phyloP scores from a whole-genome alignment of 2,797 vertebrate genomes.

The Mallotus villosus region DNA sequence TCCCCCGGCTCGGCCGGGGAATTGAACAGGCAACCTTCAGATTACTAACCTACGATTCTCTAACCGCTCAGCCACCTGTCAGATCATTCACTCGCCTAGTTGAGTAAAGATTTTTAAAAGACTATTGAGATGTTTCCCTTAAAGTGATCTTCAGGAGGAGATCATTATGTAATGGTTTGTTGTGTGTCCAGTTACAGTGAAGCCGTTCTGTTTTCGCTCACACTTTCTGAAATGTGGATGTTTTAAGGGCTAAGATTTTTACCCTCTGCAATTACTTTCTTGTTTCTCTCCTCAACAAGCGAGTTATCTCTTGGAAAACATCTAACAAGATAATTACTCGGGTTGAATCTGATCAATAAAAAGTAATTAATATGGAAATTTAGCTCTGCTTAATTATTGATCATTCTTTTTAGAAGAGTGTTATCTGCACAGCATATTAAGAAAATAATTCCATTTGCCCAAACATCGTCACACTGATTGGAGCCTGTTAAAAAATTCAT shows the following conservation, averaged over 20 bases:
- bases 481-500: constrained; percentile 22
- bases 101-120: too few relatives aligned
- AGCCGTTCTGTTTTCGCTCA: too few relatives aligned
- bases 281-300: constrained; percentile 23
- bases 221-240: too few relatives aligned
- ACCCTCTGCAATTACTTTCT: constrained; percentile 21
- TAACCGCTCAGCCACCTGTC: too few relatives aligned
- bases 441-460: constrained; percentile 18
- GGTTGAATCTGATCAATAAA: constrained; percentile 46
- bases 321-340: constrained; percentile 38
- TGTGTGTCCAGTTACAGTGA: neutral
- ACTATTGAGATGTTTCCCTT: neutral
- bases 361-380: constrained; percentile 49
- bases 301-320: constrained; percentile 27
- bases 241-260: constrained; percentile 9
- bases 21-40: too few relatives aligned
- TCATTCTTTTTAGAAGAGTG: constrained; percentile 17
- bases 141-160: too few relatives aligned
- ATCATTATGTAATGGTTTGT: neutral
- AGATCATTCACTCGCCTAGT: too few relatives aligned
- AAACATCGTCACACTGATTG: constrained; percentile 22
- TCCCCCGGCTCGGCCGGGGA: too few relatives aligned
- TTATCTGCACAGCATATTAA: constrained; percentile 22
- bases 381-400: constrained; percentile 46
- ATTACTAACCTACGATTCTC: too few relatives aligned